phyloP scores from a whole-genome alignment of 1,140 invertebrate genomes.

The Trichogramma pretiosum region DNA sequence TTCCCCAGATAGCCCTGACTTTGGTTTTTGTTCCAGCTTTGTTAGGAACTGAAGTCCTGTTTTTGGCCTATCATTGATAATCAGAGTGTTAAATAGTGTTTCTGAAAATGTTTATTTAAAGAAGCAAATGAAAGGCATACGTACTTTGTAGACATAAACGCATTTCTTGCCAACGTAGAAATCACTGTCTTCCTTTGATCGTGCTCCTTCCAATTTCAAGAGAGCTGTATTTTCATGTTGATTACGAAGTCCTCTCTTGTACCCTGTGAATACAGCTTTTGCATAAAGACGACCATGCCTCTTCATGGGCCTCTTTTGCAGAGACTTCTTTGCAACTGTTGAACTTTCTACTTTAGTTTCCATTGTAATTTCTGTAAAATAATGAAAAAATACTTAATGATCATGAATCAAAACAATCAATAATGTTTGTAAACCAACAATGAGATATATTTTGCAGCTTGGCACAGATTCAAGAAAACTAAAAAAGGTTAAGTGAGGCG shows the following conservation, averaged over 20 bases:
- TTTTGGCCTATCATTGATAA: constrained; percentile 57
- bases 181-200: constrained; percentile 70
- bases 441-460: too few species aligned
- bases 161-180: constrained; percentile 96
- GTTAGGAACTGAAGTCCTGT: constrained; percentile 80
- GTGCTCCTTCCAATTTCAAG: constrained; percentile 85
- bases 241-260: constrained; percentile 91
- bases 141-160: constrained; percentile 92
- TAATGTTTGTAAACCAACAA: too few species aligned
- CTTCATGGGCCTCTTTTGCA: constrained; percentile 59
- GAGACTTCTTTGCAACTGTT: too few species aligned
- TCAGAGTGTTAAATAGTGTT: neutral
- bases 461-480: too few species aligned
- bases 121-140: constrained; percentile 13
- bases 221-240: constrained; percentile 96
- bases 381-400: too few species aligned
- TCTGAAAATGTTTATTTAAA: neutral
- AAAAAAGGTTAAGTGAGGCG: too few species aligned
- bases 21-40: constrained; percentile 70
- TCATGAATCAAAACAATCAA: too few species aligned
- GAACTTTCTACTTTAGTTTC: too few species aligned
- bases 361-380: too few species aligned
- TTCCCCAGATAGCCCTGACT: constrained; percentile 98
- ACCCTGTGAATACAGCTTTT: constrained; percentile 96
- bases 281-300: constrained; percentile 82